Conservation (phyloP, 2,797 vertebrate species). For the Myiothlypis chrysogaster region DNA sequence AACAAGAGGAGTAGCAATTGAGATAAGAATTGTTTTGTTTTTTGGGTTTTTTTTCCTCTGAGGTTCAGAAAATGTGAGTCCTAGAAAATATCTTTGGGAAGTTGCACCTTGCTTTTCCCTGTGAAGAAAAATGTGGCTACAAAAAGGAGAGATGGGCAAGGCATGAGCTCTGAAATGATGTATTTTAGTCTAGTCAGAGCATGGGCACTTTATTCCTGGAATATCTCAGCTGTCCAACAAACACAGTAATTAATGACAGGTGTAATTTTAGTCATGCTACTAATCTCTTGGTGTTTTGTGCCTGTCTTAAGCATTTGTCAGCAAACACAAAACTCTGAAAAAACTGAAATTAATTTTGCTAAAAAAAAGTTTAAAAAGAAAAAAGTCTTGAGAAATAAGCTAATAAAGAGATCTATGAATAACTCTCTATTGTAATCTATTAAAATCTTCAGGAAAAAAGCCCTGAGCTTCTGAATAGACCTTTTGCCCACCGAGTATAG, state of each 20-base stretch:
- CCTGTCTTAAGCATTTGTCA: background rate
- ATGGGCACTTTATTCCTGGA: accelerated
- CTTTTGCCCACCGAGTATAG: background rate
- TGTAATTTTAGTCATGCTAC: background rate
- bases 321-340: background rate
- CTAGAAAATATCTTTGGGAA: background rate
- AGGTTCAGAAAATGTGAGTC: background rate
- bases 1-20: background rate
- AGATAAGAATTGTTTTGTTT: background rate
- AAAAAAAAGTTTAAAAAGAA: background rate
- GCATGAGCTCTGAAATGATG: background rate
- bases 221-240: background rate
- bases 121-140: background rate
- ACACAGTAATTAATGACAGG: background rate
- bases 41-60: background rate
- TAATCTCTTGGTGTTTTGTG: background rate
- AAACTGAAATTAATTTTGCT: background rate
- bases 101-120: background rate
- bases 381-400: background rate
- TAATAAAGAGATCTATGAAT: background rate
- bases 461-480: background rate
- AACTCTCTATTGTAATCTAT: background rate
- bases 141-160: too few species aligned
- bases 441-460: background rate
- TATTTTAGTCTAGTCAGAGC: background rate